Evolutionary conservation across 2,888 invertebrate genomes (phyloP), one percentile per base, ranked within the genome.

Genomic region (Leptarthrus brevirostris): DNA sequence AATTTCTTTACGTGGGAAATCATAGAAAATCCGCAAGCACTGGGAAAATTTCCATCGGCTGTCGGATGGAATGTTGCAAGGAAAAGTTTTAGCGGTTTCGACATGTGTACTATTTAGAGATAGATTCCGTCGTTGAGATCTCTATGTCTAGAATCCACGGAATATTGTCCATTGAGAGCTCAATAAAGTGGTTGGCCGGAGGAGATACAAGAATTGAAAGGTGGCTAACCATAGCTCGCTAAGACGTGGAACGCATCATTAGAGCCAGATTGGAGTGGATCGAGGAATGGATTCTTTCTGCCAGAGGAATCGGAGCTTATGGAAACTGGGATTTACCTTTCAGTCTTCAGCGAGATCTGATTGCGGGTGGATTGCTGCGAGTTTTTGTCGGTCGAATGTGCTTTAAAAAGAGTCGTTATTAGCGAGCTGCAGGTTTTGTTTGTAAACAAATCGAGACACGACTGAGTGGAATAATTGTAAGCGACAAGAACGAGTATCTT

Each of bases 211-310:
- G 24, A 22, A 24, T 24, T 16, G 26, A 49, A 24, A 20, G 47
- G 30, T 26, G 66, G 49, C 49, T 36, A 61, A 36, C 61, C 26
- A 36, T 47, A 22, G 44, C 66, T n/a, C 14, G 12, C 24, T 40
- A 16, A 61, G 49, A 66, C 66, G 66, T 66, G 66, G 26, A 66
- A 66, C 66, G 47, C 66, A 26, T 66, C 66, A 66, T 66, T 66
- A 47, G 66, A 66, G 26, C 8, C 47, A 16, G 56, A 24, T 26
- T 49, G 6, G 47, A 49, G 47, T 47, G 24, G 58, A 58, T 36
- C 24, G 16, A 2, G n/a, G 58, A 18, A 8, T 34, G 34, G 30
- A 22, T 58, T 58, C 30, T 30, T 30, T 14, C 36, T 5, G 22
- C 24, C 30, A 16, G 66, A 30, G 49, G 47, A 30, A 30, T 66